These are phyloP conservation scores for Solenopsis invicta DNA, from an alignment of 1,140 invertebrate genomes.

Conservation along the genomic window DNA sequence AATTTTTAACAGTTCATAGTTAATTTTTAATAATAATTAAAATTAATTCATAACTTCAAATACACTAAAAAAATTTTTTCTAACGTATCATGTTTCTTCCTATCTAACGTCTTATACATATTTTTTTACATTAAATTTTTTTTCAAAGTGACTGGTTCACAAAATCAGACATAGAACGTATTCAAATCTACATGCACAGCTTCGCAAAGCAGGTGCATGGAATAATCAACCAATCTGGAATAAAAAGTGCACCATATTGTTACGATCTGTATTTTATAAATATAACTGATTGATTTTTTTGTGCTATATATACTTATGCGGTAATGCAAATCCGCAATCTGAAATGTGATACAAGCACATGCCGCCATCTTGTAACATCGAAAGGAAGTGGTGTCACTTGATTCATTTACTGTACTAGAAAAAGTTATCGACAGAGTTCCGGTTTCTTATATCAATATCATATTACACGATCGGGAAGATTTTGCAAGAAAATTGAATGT, in stretches of 20 bases:
- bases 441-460: neutral
- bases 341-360: slow-evolving; percentile 23
- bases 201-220: no score
- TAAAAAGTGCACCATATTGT: neutral
- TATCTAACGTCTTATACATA: neutral
- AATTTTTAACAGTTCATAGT: neutral
- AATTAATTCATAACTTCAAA: slow-evolving; percentile 9
- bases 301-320: slow-evolving; percentile 22
- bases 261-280: neutral
- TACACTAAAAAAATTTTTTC: neutral
- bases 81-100: neutral
- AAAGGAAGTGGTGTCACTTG: slow-evolving; percentile 33
- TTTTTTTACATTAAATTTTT: neutral
- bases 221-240: slow-evolving; percentile 3
- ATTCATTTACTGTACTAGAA: slow-evolving; percentile 31
- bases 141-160: neutral
- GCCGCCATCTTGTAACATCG: slow-evolving; percentile 36
- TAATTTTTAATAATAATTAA: neutral
- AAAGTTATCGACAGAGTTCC: slow-evolving; percentile 48
- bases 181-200: neutral
- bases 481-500: neutral
- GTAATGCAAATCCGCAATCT: slow-evolving; percentile 7
- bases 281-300: neutral
- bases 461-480: neutral
- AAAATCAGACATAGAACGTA: neutral